These are phyloP conservation scores for Patella ulyssiponensis DNA, from an alignment of 2,888 invertebrate genomes.

Conservation along the genomic window DNA sequence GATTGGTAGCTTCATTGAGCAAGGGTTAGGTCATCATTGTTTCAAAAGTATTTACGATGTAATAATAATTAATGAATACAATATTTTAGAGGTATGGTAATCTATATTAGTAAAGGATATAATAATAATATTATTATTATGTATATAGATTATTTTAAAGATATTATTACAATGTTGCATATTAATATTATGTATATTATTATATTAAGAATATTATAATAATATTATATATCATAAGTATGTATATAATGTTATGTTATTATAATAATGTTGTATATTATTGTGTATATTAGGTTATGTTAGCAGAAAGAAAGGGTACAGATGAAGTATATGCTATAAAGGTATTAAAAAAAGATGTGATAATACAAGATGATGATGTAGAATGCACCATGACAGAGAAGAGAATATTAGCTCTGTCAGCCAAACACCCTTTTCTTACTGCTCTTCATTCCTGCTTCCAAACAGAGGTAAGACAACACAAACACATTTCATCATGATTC, in stretches of 20 bases:
- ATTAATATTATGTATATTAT: not conserved
- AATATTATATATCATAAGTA: not conserved
- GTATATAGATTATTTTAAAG: not conserved
- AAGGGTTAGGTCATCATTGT: too few species aligned
- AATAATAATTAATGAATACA: too few species aligned
- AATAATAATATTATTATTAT: constrained; percentile 4
- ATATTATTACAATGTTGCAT: not conserved
- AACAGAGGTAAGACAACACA: constrained; percentile 79
- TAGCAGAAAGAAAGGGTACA: constrained; percentile 92
- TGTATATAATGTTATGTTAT: not conserved
- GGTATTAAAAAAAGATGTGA: constrained; percentile 96
- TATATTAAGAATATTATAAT: not conserved
- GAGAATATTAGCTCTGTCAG: constrained; percentile 95
- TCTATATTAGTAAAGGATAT: too few species aligned
- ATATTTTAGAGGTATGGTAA: too few species aligned
- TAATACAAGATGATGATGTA: constrained; percentile 98
- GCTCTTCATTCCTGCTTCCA: constrained; percentile 98
- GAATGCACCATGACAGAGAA: constrained; percentile 99
- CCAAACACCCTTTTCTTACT: constrained; percentile 97
- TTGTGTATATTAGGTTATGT: constrained; percentile 83
- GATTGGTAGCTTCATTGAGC: too few species aligned
- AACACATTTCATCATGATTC: too few species aligned
- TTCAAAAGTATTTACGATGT: too few species aligned
- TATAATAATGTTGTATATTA: not conserved
- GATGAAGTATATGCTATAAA: constrained; percentile 85